Evolutionary conservation across 2,888 invertebrate species (phyloP).

Genomic region (Elegia similella): DNA sequence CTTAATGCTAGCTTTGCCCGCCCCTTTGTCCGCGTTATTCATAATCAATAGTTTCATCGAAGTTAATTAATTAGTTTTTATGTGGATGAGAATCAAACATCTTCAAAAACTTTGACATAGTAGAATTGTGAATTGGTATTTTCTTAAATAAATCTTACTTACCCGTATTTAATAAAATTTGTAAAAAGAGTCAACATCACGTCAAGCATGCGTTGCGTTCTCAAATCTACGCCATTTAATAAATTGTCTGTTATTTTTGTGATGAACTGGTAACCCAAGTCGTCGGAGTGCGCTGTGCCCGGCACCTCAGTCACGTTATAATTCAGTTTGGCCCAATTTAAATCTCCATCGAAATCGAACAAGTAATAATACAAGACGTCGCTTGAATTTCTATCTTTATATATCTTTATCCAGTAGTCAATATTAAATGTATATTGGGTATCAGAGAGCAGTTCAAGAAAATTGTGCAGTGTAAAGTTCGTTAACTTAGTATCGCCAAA

Average conservation of each 20-base stretch:
- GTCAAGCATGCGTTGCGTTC: conserved; percentile 24
- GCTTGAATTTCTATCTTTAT: conserved; percentile 23
- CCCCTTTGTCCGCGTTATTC: no score
- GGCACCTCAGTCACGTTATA: conserved; percentile 23
- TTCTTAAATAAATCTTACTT: conserved; percentile 23
- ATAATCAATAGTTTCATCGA: no score
- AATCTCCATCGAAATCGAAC: conserved; percentile 29
- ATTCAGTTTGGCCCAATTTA: conserved; percentile 27
- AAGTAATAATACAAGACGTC: conserved; percentile 28
- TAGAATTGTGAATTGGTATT: background rate
- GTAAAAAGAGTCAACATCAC: conserved; percentile 26
- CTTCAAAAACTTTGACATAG: no score
- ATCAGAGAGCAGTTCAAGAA: conserved; percentile 28
- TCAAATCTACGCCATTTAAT: conserved; percentile 23
- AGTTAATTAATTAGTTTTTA: no score
- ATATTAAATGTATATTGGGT: conserved; percentile 27
- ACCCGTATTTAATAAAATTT: conserved; percentile 38
- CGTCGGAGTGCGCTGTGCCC: conserved; percentile 30
- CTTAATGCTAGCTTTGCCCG: no score
- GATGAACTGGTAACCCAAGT: conserved; percentile 35
- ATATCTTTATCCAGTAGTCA: conserved; percentile 28
- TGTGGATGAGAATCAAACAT: no score
- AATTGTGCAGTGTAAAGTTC: conserved; percentile 25
- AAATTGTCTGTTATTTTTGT: conserved; percentile 23
- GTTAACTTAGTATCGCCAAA: conserved; percentile 30